These are phyloP conservation scores for Tinamus guttatus DNA, from an alignment of 2,113 vertebrate genomes.

Conservation along the genomic window DNA sequence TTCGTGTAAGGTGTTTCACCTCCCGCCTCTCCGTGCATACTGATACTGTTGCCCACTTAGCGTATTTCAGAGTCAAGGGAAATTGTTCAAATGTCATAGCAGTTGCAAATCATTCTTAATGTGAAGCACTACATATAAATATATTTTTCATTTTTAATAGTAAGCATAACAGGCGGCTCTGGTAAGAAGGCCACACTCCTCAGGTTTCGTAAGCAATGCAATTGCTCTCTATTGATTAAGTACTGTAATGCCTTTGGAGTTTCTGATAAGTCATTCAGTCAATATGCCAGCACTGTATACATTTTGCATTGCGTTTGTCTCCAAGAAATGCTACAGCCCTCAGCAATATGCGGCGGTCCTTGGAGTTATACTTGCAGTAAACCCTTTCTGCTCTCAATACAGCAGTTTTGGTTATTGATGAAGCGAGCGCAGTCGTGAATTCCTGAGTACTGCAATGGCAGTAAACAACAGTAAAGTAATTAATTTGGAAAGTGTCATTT, in stretches of 20 bases:
- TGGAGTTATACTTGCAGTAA: background rate
- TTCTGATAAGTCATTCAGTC: conserved; percentile 33
- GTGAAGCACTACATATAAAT: background rate
- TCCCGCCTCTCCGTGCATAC: background rate
- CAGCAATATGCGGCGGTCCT: background rate
- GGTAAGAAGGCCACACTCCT: conserved; percentile 7
- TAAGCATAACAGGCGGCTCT: background rate
- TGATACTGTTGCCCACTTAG: background rate
- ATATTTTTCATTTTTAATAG: background rate
- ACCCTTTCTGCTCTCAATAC: background rate
- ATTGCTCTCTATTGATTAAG: conserved; percentile 54
- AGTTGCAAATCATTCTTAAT: background rate
- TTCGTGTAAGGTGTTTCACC: background rate
- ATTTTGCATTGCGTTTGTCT: conserved; percentile 1
- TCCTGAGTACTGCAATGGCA: background rate
- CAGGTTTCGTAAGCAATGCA: conserved; percentile 24
- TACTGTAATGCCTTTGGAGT: background rate
- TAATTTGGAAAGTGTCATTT: background rate
- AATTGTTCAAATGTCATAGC: background rate
- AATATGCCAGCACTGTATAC: background rate
- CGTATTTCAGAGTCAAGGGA: background rate
- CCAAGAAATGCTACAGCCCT: conserved; percentile 11
- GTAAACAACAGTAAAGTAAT: background rate
- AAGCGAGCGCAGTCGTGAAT: background rate
- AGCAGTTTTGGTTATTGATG: background rate